Base-by-base conservation (phyloP, 2,888 invertebrate genomes). In the Automeris io region DNA sequence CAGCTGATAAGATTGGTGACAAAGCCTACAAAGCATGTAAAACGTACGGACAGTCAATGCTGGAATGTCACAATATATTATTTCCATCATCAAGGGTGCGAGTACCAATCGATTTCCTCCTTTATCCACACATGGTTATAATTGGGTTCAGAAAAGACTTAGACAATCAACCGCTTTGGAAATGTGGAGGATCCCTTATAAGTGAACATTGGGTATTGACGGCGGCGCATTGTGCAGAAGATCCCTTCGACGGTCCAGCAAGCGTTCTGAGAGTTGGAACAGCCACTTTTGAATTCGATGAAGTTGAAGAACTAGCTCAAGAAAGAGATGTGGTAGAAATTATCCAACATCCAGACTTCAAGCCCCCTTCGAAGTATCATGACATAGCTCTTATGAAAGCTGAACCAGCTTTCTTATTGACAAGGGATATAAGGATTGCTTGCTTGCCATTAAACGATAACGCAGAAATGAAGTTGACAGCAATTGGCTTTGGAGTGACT, bases 321-420 rank as follows among this genome's bases (percentile, higher is more conserved):
- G 88, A 88, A 29, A 74, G 89, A 38, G 47, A 56, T 2, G 66
- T 91, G 1, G 66, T 63, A 0, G 53, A 79, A 18, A 69, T 81
- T 1, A 61, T 89, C 1, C 49, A 68, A 0, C 91, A 92, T 65
- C 90, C 91, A 0, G 62, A 75, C 1, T 91, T 90, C 55, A 78
- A 76, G 25, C 74, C 88, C 0, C 88, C 90, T 0, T 82, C 88
- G 0, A 87, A 87, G 50, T 87, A 83, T 35, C 87, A 93, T 54
- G 93, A 93, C 49, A 90, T 93, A 37, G 92, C 91, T 0, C 59
- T 93, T 6, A 76, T 93, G 47, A 86, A 78, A 57, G 70, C 92
- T 23, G 71, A 81, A 5, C 52, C 64, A 9, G 64, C 76, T 0
- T 89, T 90, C 6, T 52, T 68, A 1, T 70, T 91, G 4, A 87